These are phyloP conservation scores for Helostoma temminkii DNA, from an alignment of 2,797 vertebrate genomes.

Conservation along the genomic window DNA sequence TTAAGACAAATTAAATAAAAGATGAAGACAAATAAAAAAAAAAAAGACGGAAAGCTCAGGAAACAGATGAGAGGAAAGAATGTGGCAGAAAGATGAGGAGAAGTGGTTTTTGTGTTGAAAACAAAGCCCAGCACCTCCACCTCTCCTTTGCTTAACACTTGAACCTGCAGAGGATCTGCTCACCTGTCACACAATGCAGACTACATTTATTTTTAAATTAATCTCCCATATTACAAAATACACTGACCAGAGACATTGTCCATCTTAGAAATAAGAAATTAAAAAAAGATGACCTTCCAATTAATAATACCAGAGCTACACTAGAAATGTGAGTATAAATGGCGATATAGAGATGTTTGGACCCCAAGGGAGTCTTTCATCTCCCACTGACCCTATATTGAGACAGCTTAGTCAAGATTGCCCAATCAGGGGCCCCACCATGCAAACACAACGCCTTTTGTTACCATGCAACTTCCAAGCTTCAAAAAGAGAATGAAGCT, in stretches of 20 bases:
- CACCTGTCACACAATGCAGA: background rate
- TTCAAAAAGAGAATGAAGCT: slow-evolving; percentile 75
- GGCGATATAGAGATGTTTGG: slow-evolving; percentile 79
- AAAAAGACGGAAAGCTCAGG: slow-evolving; percentile 23
- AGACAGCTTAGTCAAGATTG: slow-evolving; percentile 84
- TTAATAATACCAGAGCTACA: slow-evolving; percentile 30
- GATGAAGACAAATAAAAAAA: slow-evolving; percentile 68
- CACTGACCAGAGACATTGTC: background rate
- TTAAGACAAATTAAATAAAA: slow-evolving; percentile 71
- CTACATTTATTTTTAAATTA: background rate
- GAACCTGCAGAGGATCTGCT: background rate
- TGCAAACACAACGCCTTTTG: slow-evolving; percentile 87
- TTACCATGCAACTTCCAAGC: slow-evolving; percentile 73
- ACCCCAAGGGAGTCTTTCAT: slow-evolving; percentile 76
- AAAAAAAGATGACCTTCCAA: slow-evolving; percentile 22
- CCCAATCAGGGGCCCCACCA: slow-evolving; percentile 84
- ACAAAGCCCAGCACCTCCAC: slow-evolving; percentile 19
- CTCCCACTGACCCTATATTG: slow-evolving; percentile 83
- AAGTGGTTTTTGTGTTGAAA: slow-evolving; percentile 8
- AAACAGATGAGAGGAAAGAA: slow-evolving; percentile 29
- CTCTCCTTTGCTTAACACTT: too few species aligned
- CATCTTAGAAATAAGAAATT: slow-evolving; percentile 3
- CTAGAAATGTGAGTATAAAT: slow-evolving; percentile 35
- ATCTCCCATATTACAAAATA: background rate
- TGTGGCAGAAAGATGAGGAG: slow-evolving; percentile 28